Evolutionary conservation across 2,113 vertebrate genomes (phyloP).

Genomic region (Suricata suricatta): DNA sequence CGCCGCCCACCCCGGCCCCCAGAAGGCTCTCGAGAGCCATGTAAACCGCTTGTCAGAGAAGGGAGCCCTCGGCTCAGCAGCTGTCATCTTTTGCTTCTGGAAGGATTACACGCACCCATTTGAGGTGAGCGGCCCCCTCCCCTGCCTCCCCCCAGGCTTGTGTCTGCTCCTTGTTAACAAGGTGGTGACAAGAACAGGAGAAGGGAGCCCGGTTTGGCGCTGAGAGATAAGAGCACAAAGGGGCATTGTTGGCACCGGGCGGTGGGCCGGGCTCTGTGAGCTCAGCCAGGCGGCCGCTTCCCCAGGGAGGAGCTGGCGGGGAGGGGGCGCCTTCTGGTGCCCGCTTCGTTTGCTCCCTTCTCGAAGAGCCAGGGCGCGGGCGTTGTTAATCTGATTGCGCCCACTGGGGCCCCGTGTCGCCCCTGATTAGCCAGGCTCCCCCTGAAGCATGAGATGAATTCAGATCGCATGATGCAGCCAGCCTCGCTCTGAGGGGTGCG

Average conservation of each 20-base stretch:
- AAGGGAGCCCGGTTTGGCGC: conserved; percentile 27
- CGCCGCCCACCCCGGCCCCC: too few species aligned
- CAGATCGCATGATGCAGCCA: conserved; percentile 82
- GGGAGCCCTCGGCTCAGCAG: not conserved
- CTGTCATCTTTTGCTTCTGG: not conserved
- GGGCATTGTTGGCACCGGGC: conserved; percentile 27
- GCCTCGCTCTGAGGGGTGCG: conserved; percentile 36
- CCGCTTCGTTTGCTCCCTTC: conserved; percentile 60
- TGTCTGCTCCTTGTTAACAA: conserved; percentile 76
- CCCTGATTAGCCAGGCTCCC: conserved; percentile 85
- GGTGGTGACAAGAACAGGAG: not conserved
- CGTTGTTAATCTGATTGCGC: conserved; percentile 84
- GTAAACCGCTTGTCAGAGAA: not conserved
- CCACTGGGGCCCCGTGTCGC: conserved; percentile 83
- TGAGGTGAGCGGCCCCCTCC: not conserved
- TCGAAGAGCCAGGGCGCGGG: conserved; percentile 76
- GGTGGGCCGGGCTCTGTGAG: not conserved
- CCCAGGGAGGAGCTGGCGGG: conserved; percentile 44
- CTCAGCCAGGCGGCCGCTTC: not conserved
- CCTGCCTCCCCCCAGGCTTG: not conserved
- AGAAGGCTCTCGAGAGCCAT: not conserved
- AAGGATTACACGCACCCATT: not conserved
- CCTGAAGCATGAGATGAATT: conserved; percentile 87
- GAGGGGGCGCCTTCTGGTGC: conserved; percentile 62
- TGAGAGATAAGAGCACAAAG: conserved; percentile 82